phyloP scores from a whole-genome alignment of 2,888 invertebrate species.

The Julus scandinavius region DNA sequence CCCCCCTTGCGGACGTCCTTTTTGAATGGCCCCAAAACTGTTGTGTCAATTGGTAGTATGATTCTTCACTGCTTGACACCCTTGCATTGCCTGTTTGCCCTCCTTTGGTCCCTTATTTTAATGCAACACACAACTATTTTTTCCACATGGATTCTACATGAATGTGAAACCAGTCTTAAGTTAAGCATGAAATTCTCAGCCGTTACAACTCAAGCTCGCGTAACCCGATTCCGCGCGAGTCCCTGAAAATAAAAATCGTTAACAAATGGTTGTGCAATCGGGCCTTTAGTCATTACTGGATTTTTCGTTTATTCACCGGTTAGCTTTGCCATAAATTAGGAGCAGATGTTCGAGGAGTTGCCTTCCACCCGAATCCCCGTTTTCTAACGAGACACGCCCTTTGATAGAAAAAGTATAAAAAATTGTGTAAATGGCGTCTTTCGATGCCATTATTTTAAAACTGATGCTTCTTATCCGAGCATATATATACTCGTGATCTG shows the following conservation, averaged over 20 bases:
- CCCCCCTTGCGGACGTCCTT: too few species aligned
- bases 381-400: background rate
- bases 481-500: too few species aligned
- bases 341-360: background rate
- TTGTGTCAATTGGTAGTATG: too few species aligned
- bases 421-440: background rate
- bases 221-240: too few species aligned
- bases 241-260: background rate
- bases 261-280: background rate
- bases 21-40: too few species aligned
- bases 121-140: too few species aligned
- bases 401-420: background rate
- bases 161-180: too few species aligned
- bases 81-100: background rate
- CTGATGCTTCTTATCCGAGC: background rate
- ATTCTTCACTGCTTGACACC: background rate
- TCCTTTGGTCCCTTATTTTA: too few species aligned
- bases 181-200: too few species aligned
- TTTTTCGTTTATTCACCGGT: conserved; percentile 25
- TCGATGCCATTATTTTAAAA: background rate
- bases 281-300: background rate
- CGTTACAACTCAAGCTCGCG: too few species aligned
- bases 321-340: background rate
- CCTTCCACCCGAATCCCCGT: background rate
- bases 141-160: too few species aligned